Percentiles rank a stretch among this genome's conserved stretches.
Evolutionary conservation across 1,140 invertebrate species (phyloP).

Genomic region (Luehdorfia chinensis): DNA sequence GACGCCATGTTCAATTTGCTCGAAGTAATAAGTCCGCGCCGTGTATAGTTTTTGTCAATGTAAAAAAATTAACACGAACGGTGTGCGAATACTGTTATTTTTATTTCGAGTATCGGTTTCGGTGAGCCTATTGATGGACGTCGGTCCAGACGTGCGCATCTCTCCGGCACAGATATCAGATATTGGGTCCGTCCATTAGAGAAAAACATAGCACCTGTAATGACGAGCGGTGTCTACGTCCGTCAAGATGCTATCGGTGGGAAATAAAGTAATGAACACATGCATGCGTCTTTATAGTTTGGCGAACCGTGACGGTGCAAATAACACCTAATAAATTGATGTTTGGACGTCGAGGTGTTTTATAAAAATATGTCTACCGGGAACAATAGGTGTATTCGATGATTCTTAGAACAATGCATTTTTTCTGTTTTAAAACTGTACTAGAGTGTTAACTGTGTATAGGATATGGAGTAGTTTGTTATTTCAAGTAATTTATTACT

Average conservation of each 20-base stretch:
- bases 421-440: too few relatives aligned
- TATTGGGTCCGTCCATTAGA: constrained; percentile 56
- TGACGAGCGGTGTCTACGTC: constrained; percentile 51
- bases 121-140: constrained; percentile 42
- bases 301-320: constrained; percentile 45
- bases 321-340: constrained; percentile 45
- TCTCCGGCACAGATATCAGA: constrained; percentile 35
- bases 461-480: neutral
- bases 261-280: constrained; percentile 64
- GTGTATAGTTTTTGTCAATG: constrained; percentile 39
- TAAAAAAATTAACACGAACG: constrained; percentile 34
- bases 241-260: constrained; percentile 64
- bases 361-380: constrained; percentile 12
- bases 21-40: constrained; percentile 47
- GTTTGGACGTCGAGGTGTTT: constrained; percentile 31
- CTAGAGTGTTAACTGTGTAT: too few relatives aligned
- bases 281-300: constrained; percentile 46
- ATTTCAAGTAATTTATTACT: constrained; percentile 4
- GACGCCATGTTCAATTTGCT: constrained; percentile 50
- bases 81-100: constrained; percentile 63
- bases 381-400: neutral
- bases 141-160: constrained; percentile 27
- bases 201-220: constrained; percentile 65
- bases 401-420: too few relatives aligned
- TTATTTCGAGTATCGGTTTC: constrained; percentile 63